phyloP scores from a whole-genome alignment of 2,113 vertebrate genomes.

The Eulemur rufifrons region DNA sequence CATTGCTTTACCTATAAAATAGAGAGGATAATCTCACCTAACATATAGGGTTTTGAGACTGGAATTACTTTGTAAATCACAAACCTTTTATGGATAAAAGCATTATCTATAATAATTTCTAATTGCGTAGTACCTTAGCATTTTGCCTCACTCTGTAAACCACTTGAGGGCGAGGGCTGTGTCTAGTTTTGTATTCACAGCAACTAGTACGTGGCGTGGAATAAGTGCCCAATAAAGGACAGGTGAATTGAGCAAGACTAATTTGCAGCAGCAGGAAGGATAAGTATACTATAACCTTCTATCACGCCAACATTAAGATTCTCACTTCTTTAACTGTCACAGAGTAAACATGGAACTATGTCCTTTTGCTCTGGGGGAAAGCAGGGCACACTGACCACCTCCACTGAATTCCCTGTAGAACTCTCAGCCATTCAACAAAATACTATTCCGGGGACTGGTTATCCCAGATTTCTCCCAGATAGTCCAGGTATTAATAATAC shows the following conservation, averaged over 20 bases:
- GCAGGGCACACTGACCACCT: background rate
- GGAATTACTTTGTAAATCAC: conserved; percentile 8
- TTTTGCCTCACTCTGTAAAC: background rate
- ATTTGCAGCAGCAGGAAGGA: background rate
- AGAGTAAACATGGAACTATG: background rate
- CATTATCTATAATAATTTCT: background rate
- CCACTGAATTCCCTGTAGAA: background rate
- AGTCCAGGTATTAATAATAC: background rate
- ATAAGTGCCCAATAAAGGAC: background rate
- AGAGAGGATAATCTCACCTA: background rate
- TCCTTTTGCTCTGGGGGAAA: background rate
- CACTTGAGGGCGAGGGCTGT: background rate
- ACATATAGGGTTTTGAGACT: background rate
- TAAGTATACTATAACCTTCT: background rate
- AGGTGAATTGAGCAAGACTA: background rate
- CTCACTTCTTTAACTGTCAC: background rate
- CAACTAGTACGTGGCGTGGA: background rate
- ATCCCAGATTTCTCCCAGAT: background rate
- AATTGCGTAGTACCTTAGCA: background rate
- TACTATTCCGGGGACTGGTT: background rate
- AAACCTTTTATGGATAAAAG: background rate
- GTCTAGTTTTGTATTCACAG: background rate
- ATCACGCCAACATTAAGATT: background rate
- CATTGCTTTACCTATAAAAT: background rate
- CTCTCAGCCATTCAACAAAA: background rate